Conservation (phyloP, 2,888 invertebrate genomes). For the Balanococcus diminutus region DNA sequence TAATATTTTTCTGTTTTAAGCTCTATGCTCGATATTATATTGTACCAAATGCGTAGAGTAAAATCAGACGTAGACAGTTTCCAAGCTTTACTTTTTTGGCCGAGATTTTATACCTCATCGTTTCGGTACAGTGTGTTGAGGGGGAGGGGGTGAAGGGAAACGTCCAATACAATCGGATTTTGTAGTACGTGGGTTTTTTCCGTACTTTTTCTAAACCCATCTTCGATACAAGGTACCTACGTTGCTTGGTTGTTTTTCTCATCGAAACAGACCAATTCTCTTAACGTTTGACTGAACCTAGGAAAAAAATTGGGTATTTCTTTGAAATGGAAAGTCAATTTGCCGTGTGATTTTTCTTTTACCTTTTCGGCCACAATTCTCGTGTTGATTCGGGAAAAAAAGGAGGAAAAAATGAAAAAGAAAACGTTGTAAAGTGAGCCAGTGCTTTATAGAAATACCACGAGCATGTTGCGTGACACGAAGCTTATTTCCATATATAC, state of each 20-base stretch:
- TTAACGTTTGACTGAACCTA: constrained; percentile 11
- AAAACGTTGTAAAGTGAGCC: constrained; percentile 4
- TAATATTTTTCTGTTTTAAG: constrained; percentile 35
- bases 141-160: not conserved
- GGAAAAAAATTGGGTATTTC: not conserved
- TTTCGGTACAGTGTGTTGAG: not conserved
- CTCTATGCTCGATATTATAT: not conserved
- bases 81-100: not conserved
- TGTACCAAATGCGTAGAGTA: not conserved
- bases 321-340: constrained; percentile 35
- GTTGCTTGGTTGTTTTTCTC: not conserved
- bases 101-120: not conserved
- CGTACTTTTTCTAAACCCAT: not conserved
- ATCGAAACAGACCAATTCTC: constrained; percentile 5
- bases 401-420: not conserved
- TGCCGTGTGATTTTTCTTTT: constrained; percentile 15
- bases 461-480: constrained; percentile 9
- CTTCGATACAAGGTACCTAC: not conserved
- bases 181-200: not conserved
- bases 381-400: not conserved
- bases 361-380: not conserved
- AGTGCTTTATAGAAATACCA: not conserved
- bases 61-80: not conserved
- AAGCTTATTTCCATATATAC: constrained; percentile 33
- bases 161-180: not conserved